Evolutionary conservation across 2,888 invertebrate species (phyloP).

Genomic region (Frankliniella intonsa): DNA sequence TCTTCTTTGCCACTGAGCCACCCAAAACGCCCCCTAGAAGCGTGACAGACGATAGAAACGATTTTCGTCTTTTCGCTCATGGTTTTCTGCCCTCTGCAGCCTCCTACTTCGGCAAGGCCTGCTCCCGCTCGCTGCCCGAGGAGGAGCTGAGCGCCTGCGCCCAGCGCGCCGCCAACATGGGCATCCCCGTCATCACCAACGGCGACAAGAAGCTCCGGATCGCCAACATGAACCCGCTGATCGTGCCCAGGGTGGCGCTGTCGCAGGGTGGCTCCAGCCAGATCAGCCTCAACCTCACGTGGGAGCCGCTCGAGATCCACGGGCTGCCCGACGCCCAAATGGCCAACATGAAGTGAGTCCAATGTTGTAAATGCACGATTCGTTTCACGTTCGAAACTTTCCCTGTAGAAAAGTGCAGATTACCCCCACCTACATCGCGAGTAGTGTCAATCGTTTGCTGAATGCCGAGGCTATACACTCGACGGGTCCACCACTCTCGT

Average conservation of each 20-base stretch:
- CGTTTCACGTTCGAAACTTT: too few species aligned
- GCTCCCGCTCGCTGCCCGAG: background rate
- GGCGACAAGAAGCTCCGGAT: constrained; percentile 11
- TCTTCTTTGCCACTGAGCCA: too few species aligned
- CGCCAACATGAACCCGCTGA: constrained; percentile 11
- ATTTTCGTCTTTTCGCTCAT: too few species aligned
- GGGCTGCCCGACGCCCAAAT: background rate
- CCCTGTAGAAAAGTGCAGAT: too few species aligned
- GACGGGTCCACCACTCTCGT: too few species aligned
- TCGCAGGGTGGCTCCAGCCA: background rate
- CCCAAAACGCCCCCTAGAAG: too few species aligned
- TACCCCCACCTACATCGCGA: too few species aligned
- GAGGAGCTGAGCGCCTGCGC: constrained; percentile 1
- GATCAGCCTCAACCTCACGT: constrained; percentile 4
- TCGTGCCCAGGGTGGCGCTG: constrained; percentile 8
- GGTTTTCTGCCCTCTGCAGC: background rate
- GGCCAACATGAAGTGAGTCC: constrained; percentile 10
- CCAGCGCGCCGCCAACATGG: background rate
- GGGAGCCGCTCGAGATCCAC: background rate
- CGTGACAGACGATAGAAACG: too few species aligned
- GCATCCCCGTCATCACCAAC: background rate
- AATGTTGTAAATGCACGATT: too few species aligned
- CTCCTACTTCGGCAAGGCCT: background rate
- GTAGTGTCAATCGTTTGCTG: too few species aligned
- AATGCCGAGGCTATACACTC: too few species aligned